Evolutionary conservation across 2,888 invertebrate species (phyloP).

Genomic region (Altica lythri): DNA sequence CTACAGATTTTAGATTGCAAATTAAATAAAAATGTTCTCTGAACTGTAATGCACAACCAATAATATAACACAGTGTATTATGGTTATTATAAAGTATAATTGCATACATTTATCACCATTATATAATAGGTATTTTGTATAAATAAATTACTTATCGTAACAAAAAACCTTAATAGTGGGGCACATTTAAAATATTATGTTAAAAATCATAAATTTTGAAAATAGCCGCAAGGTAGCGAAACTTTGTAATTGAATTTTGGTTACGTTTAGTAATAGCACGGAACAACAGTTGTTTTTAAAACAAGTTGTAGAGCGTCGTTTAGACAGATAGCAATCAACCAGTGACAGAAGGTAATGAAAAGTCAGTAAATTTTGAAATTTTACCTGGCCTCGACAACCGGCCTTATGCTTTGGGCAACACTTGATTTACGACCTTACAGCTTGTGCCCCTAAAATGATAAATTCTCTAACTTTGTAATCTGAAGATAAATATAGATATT

Average conservation of each 20-base stretch:
- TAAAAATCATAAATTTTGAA: constrained; percentile 3
- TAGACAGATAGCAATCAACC: constrained; percentile 31
- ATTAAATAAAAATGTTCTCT: too few relatives aligned
- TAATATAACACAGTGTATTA: too few relatives aligned
- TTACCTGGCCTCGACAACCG: constrained; percentile 33
- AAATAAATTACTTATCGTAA: too few relatives aligned
- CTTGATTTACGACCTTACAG: constrained; percentile 42
- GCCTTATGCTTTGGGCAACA: constrained; percentile 15
- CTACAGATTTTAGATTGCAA: too few relatives aligned
- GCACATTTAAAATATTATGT: too few relatives aligned
- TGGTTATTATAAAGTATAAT: too few relatives aligned
- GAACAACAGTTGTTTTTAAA: constrained; percentile 25
- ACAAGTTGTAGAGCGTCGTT: constrained; percentile 33
- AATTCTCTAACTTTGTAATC: constrained; percentile 43
- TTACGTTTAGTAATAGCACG: constrained; percentile 6
- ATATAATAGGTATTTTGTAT: too few relatives aligned
- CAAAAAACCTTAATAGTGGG: too few relatives aligned
- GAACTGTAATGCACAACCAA: too few relatives aligned
- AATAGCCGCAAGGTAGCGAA: background rate
- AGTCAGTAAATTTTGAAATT: constrained; percentile 40
- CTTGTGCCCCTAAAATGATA: constrained; percentile 39
- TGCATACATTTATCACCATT: too few relatives aligned
- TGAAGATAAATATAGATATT: constrained; percentile 48
- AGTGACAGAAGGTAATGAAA: constrained; percentile 40
- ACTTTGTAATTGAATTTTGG: constrained; percentile 27